A percentile compares a stretch with the other conserved stretches of the same genome.
phyloP scores from a whole-genome alignment of 1,140 invertebrate species.

The Eurytemora carolleeae region DNA sequence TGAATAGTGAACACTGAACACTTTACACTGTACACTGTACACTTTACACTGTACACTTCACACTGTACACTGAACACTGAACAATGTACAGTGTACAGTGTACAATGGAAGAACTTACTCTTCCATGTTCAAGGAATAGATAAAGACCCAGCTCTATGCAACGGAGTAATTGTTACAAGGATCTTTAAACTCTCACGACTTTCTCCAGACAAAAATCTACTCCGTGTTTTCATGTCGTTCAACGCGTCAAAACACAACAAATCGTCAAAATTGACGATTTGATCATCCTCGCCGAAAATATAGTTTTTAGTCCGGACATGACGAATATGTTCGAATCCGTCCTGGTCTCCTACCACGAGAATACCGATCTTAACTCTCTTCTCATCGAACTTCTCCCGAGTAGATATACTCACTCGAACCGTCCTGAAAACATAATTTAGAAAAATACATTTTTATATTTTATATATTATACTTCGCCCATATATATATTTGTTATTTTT shows the following conservation, averaged over 20 bases:
- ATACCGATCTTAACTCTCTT: neutral
- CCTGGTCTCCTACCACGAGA: neutral
- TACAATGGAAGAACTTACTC: too few relatives aligned
- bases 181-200: neutral
- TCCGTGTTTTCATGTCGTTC: neutral
- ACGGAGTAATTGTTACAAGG: neutral
- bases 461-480: too few relatives aligned
- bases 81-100: too few relatives aligned
- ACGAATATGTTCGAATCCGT: neutral
- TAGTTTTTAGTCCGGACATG: neutral
- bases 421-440: too few relatives aligned
- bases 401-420: neutral
- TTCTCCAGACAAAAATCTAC: neutral
- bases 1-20: too few relatives aligned
- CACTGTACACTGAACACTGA: too few relatives aligned
- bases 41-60: too few relatives aligned
- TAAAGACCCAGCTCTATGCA: neutral
- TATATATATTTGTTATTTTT: too few relatives aligned
- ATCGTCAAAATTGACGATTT: neutral
- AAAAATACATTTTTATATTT: too few relatives aligned
- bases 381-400: neutral
- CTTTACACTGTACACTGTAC: too few relatives aligned
- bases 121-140: too few relatives aligned
- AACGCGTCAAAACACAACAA: neutral
- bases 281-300: neutral